phyloP scores from a whole-genome alignment of 2,113 vertebrate species.

The Oceanites oceanicus region DNA sequence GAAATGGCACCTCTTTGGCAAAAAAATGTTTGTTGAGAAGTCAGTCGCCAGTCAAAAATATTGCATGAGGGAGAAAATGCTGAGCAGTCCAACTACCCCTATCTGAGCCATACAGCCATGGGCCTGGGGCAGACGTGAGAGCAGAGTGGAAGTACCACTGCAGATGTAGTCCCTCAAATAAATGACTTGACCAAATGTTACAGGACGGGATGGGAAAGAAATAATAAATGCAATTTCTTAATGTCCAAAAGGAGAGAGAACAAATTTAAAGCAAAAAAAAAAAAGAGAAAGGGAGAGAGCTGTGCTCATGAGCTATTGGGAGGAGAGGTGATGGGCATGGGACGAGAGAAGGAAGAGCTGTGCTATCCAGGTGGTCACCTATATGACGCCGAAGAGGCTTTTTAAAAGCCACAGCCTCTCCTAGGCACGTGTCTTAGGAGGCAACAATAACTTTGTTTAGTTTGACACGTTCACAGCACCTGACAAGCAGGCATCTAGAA shows the following conservation, averaged over 20 bases:
- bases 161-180: background rate
- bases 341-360: background rate
- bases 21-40: background rate
- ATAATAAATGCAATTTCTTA: background rate
- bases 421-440: background rate
- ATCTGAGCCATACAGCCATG: background rate
- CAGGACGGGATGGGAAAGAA: background rate
- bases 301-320: background rate
- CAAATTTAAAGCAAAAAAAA: fast-evolving
- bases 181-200: background rate
- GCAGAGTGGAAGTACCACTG: background rate
- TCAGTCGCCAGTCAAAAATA: background rate
- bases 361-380: background rate
- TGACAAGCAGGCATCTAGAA: background rate
- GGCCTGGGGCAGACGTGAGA: background rate
- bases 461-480: background rate
- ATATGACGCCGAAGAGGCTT: background rate
- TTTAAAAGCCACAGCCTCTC: background rate
- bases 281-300: background rate
- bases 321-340: background rate
- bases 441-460: background rate
- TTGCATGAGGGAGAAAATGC: background rate
- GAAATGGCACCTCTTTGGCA: background rate
- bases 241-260: background rate
- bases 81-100: background rate